These are phyloP conservation scores for Mus musculus DNA, from an alignment of 2,113 vertebrate species.

Conservation along the genomic window GRCm39 chr5:120693001-120693500, in stretches of 20 bases:
- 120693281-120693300: slow-evolving; percentile 91
- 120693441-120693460: rapidly evolving
- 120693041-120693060: neutral
- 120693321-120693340: neutral
- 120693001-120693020: neutral
- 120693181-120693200: slow-evolving; percentile 89
- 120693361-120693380: rapidly evolving
- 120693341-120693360: neutral
- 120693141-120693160: rapidly evolving
- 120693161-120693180: neutral
- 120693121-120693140: too few species aligned
- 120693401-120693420: too few species aligned
- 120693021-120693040: neutral
- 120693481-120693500: neutral
- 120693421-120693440: too few species aligned
- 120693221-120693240: slow-evolving; percentile 98
- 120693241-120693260: slow-evolving; percentile 98
- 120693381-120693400: neutral
- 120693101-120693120: neutral
- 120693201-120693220: slow-evolving; percentile 98
- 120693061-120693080: too few species aligned
- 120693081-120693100: rapidly evolving
- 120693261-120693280: slow-evolving; percentile 99
- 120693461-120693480: too few species aligned
- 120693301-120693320: neutral